phyloP scores from a whole-genome alignment of 2,113 vertebrate species.

The Esox niger region DNA sequence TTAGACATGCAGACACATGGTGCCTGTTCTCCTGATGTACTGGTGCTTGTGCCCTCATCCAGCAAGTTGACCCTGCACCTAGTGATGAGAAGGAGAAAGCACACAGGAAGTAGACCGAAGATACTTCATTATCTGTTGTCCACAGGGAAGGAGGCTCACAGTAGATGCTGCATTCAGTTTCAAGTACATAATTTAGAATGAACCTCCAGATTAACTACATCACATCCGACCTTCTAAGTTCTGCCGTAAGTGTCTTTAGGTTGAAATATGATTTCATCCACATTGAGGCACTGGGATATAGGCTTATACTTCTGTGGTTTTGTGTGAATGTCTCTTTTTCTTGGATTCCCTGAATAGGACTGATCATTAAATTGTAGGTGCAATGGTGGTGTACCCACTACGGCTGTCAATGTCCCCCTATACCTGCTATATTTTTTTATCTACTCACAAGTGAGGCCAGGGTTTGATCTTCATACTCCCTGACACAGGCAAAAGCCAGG shows the following conservation, averaged over 20 bases:
- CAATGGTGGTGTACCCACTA: no score
- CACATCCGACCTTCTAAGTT: no score
- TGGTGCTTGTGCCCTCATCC: background rate
- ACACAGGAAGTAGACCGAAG: background rate
- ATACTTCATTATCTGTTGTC: background rate
- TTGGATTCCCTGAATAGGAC: no score
- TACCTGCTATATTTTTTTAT: background rate
- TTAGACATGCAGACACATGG: background rate
- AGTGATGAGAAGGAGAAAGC: background rate
- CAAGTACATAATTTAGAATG: no score
- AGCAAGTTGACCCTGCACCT: slow-evolving; percentile 8
- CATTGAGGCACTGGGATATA: no score
- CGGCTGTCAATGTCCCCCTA: background rate
- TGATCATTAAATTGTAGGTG: no score
- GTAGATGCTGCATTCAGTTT: no score
- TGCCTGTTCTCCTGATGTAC: background rate
- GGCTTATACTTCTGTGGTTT: background rate
- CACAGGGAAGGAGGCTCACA: no score
- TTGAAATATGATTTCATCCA: no score
- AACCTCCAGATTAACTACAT: no score
- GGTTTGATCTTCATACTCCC: slow-evolving; percentile 3
- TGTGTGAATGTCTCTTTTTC: background rate
- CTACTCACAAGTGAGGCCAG: slow-evolving; percentile 10
- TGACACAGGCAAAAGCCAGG: slow-evolving; percentile 9
- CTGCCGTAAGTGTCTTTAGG: no score